These are phyloP conservation scores for Apaloderma vittatum DNA, from an alignment of 2,113 vertebrate species.

Conservation along the genomic window DNA sequence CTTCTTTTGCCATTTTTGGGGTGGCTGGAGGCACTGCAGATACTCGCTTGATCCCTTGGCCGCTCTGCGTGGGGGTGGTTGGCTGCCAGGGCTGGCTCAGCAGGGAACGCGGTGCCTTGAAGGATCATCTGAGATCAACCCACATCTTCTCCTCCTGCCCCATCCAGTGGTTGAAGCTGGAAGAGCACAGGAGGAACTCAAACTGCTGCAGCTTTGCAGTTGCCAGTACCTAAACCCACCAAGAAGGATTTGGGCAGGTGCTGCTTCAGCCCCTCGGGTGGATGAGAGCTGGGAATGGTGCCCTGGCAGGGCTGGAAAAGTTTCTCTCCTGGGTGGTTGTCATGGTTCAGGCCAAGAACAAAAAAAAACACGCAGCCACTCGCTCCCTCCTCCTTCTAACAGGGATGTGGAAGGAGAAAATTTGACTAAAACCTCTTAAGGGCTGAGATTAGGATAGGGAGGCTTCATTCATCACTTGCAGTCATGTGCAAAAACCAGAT, in stretches of 20 bases:
- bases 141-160: constrained; percentile 8
- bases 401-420: no score
- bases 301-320: neutral
- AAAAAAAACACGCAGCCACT: no score
- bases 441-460: no score
- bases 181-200: neutral
- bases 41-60: fast-evolving
- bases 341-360: no score
- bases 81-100: neutral
- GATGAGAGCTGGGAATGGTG: neutral
- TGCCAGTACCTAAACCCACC: neutral
- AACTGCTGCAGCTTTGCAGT: fast-evolving
- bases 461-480: no score
- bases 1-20: neutral
- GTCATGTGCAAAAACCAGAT: no score
- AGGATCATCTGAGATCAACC: fast-evolving
- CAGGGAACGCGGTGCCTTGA: fast-evolving
- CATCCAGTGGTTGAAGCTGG: constrained; percentile 32
- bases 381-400: no score
- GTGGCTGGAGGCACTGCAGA: neutral
- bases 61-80: fast-evolving
- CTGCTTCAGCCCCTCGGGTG: neutral
- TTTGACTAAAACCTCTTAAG: no score
- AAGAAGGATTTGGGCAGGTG: neutral
- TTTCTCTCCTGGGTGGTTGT: fast-evolving